Base-by-base conservation (phyloP, 1,140 invertebrate genomes). In the Drosophila subpulchrella region DNA sequence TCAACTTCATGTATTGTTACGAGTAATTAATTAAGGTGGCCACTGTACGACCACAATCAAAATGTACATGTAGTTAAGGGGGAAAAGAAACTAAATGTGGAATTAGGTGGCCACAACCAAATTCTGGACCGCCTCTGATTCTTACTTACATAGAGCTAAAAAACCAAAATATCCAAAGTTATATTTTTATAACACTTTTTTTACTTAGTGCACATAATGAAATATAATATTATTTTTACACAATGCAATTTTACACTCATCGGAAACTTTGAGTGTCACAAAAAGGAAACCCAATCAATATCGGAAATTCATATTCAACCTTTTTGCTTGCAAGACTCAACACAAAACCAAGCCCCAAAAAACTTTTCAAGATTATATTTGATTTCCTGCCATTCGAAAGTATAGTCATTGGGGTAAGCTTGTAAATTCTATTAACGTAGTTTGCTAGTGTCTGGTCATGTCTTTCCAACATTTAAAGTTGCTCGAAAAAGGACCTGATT, bases 21-120 rank as follows among this genome's bases (percentile, higher is more conserved):
- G 24, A 70, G 51, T 88, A 86, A 86, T 86, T 82, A 76, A 72
- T 80, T 58, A 62, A 36, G 8, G 10, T 1, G 20, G 12, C 15
- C 6, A 15, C n/a, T 15, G 12, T 27, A 34, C 32, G 2, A 30
- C 24, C 13, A 20, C 30, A 59, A 51, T 15, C 7, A 32, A 32
- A 7, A 7, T 7, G 30, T 0, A 32, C 7, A 32, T 7, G 7
- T 32, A 6, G 30, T 1, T 7, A 32, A 6, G 32, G 32, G 32
- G 8, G 8, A 27, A 27, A 27, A 3, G 3, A 27, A 27, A 27
- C 27, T 27, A 27, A 27, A 27, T 27, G 27, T 27, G 27, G 27
- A 27, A 27, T 27, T 5, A 27, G 1, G 27, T 5, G 27, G 3
- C 27, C 3, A 27, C 1, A 34, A 10, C 32, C 32, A 10, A 34